These are phyloP conservation scores for Apamea crenata DNA, from an alignment of 2,888 invertebrate genomes.

Conservation along the genomic window DNA sequence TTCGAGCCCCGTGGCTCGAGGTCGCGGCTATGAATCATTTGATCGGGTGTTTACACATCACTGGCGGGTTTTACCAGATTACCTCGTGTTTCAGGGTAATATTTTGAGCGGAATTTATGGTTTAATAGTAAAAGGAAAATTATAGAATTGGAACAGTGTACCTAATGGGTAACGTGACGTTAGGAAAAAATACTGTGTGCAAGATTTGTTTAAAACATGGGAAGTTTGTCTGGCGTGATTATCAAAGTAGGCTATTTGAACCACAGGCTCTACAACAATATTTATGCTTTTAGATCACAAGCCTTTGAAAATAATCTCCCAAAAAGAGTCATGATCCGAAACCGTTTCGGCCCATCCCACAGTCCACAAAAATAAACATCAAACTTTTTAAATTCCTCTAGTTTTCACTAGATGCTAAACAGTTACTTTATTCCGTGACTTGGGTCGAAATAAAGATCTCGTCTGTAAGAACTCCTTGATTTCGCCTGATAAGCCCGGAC, in stretches of 20 bases:
- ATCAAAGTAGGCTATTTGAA: neutral
- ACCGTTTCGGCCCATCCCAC: neutral
- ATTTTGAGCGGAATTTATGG: slow-evolving; percentile 24
- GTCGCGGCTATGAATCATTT: slow-evolving; percentile 25
- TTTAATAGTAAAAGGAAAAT: neutral
- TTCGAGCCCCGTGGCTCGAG: slow-evolving; percentile 5
- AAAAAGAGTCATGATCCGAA: neutral
- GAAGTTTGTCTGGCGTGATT: too few species aligned
- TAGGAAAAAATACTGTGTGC: neutral
- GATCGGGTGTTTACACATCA: slow-evolving; percentile 28
- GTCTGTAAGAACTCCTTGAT: slow-evolving; percentile 4
- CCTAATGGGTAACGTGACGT: neutral
- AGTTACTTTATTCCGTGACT: slow-evolving; percentile 20
- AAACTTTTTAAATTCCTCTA: neutral
- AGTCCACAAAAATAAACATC: neutral
- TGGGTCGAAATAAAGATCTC: slow-evolving; percentile 21
- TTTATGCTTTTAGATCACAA: neutral
- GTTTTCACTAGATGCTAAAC: neutral
- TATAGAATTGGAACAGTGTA: neutral
- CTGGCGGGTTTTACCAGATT: slow-evolving; percentile 32
- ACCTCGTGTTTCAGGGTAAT: slow-evolving; percentile 24
- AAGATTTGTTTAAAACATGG: neutral
- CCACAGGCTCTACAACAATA: neutral
- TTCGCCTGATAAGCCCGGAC: slow-evolving; percentile 23
- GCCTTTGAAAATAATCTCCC: neutral